These are phyloP conservation scores for Drosophila pullipes DNA, from an alignment of 2,888 invertebrate genomes.

Conservation along the genomic window DNA sequence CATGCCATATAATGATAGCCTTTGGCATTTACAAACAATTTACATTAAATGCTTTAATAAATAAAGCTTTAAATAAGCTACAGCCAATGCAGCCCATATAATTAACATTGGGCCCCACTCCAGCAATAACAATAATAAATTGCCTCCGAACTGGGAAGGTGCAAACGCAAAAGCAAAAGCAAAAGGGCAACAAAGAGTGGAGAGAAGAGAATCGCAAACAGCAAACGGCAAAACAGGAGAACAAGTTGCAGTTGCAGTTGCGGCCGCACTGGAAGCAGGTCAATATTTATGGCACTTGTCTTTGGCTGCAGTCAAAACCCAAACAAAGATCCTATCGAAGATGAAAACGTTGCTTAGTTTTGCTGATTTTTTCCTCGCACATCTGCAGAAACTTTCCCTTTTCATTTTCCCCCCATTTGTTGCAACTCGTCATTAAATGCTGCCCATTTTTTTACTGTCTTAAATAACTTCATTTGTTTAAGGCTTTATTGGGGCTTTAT, in stretches of 20 bases:
- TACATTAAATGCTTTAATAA: constrained; percentile 81
- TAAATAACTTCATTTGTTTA: constrained; percentile 79
- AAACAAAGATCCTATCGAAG: constrained; percentile 20
- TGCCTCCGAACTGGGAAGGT: constrained; percentile 56
- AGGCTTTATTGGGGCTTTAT: constrained; percentile 64
- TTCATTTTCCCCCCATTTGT: constrained; percentile 49
- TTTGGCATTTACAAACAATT: constrained; percentile 76
- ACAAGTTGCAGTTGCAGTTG: constrained; percentile 36
- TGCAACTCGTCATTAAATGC: constrained; percentile 46
- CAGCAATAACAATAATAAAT: constrained; percentile 73
- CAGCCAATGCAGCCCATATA: constrained; percentile 58
- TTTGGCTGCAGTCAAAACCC: constrained; percentile 15
- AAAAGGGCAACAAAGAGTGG: constrained; percentile 37
- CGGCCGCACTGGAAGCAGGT: constrained; percentile 27
- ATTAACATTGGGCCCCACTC: constrained; percentile 51
- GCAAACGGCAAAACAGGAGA: constrained; percentile 18
- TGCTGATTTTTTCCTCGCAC: constrained; percentile 24
- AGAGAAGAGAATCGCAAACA: constrained; percentile 12
- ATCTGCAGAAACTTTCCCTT: constrained; percentile 64
- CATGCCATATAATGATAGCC: constrained; percentile 71
- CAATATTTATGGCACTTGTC: constrained; percentile 73
- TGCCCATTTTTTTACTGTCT: constrained; percentile 71
- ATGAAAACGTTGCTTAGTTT: constrained; percentile 13
- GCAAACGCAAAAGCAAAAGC: constrained; percentile 42
- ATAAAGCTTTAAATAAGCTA: constrained; percentile 76